Conservation (phyloP, 2,888 invertebrate species). For the Pinctada fucata region DNA sequence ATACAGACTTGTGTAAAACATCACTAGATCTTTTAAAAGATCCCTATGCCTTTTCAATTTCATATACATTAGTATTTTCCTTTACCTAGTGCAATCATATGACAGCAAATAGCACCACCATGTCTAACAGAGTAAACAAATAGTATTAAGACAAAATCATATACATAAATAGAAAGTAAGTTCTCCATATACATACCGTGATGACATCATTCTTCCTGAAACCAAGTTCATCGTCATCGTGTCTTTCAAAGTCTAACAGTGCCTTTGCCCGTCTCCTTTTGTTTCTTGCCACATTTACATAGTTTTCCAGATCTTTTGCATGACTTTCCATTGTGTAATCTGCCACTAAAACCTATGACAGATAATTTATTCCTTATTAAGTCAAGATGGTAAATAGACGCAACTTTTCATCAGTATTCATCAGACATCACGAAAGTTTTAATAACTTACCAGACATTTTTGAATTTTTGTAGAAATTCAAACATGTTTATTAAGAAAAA, state of each 20-base stretch:
- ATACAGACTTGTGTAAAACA: background rate
- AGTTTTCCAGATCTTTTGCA: conserved; percentile 94
- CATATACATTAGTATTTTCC: no score
- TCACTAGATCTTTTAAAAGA: no score
- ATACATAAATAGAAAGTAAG: no score
- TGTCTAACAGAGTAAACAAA: no score
- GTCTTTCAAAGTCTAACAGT: conserved; percentile 95
- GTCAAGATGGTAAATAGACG: background rate
- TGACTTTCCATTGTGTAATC: conserved; percentile 98
- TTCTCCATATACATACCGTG: conserved; percentile 82
- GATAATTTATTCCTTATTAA: background rate
- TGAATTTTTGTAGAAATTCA: no score
- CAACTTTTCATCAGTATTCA: background rate
- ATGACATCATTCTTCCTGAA: conserved; percentile 99
- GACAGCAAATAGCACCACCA: no score
- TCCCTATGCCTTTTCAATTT: no score
- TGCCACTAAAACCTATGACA: conserved; percentile 82
- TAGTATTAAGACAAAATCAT: no score
- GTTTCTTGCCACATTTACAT: conserved; percentile 84
- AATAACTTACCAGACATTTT: no score
- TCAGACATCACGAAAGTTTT: no score
- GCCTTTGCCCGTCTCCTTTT: conserved; percentile 95
- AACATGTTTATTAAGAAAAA: no score
- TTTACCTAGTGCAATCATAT: no score
- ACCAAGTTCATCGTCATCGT: conserved; percentile 98